Base-by-base conservation (phyloP, 2,113 vertebrate species). In the Zapornia atra region DNA sequence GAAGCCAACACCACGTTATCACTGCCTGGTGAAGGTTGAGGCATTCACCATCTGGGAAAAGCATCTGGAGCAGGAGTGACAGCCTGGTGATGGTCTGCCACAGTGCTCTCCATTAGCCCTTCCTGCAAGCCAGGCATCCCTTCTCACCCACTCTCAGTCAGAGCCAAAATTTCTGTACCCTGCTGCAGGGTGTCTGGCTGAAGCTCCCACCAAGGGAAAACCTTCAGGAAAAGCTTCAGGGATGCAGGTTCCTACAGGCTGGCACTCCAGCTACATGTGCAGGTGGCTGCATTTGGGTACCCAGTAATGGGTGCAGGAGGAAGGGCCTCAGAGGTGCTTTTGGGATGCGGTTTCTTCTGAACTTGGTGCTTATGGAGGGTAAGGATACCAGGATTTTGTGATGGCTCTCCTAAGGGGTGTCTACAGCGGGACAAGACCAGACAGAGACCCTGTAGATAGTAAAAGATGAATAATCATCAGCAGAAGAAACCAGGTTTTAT, bases 1-100 rank as follows among this genome's bases (percentile, higher is more conserved):
- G 63, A 63, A 91, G 71, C 20, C 12, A 2, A 15, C 0, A 3
- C 31, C 9, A 2, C 0, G 2, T 25, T 48, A 6, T 25, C 15
- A 2, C 38, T 92, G 78, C 51, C 71, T 68, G 59, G 15, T 14
- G 48, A 16, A 42, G 68, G 25, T 2, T 46, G 70, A 54, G 31
- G 33, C 0, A 1, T 36, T 40, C 34, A 19, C 51, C 64, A 12
- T 8, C 90, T 86, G 79, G 66, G 75, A 81, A 64, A 63, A 94
- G 38, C 6, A 1, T 59, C 44, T 78, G 84, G 68, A 64, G 92
- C 4, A 4, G 26, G 28, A 44, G 56, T 24, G 64, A 3, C 33
- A 88, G 50, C 70, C 22, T 1, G 2, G 42, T 34, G 57, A 36
- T 0, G 1, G 22, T 44, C 61, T 8, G 29, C 59, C 61, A 12